Base-by-base conservation (phyloP, 2,888 invertebrate genomes). In the Protodeltote pygarga region DNA sequence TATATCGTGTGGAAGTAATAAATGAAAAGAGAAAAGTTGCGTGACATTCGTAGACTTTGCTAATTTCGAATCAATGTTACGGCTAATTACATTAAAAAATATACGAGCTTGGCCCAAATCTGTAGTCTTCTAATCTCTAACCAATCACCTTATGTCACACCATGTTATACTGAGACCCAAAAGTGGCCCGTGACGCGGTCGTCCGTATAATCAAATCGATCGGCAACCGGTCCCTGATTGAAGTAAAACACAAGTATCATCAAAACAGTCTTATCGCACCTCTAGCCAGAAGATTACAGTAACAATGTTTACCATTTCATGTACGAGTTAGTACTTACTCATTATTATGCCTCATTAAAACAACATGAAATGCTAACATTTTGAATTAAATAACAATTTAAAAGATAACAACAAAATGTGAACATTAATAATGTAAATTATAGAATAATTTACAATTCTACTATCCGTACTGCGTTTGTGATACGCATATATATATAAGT, bases 81-180 rank as follows among this genome's bases (percentile, higher is more conserved):
- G 28, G 40, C 35, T 59, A 59, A 52, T 52, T 52, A 42, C 52
- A 60, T 65, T n/a, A 53, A 50, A 66, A 65, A 67, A 65, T 67
- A 65, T 64, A 65, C 48, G 68, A 65, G 65, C 68, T 67, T 64
- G 48, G 65, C 65, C 65, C 65, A 55, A 35, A 60, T 64, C 46
- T 59, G 49, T 63, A 66, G 54, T 66, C 65, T 65, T 60, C 68
- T 65, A 65, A 52, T 52, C 37, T 59, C 38, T 47, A 52, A 38
- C 39, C 58, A 51, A 66, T 52, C 40, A 54, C 31, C 33, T 46
- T 49, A 57, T 14, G 42, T 51, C 46, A 47, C 46, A 40, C 46
- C 28, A 47, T 34, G 34, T 38, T 13, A 23, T 32, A 47, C 31
- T 20, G 15, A 37, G 28, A 31, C 39, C 39, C 19, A 11, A 28